Evolutionary conservation across 1,140 invertebrate species (phyloP).

Genomic region (Papilio helenus): DNA sequence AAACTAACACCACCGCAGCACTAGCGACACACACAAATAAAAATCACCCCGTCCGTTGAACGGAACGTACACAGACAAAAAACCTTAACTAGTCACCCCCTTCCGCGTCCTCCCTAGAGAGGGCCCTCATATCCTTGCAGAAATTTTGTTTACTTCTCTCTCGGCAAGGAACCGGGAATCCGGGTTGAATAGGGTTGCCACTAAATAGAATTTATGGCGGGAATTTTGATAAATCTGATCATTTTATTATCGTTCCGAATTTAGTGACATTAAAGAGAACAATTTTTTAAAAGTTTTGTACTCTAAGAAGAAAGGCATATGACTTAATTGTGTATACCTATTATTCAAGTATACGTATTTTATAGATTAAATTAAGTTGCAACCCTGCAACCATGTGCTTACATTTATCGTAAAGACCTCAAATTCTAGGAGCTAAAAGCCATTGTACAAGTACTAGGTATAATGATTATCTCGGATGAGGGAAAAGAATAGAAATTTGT

Average conservation of each 20-base stretch:
- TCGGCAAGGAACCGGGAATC: conserved; percentile 74
- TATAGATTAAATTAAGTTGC: too few species aligned
- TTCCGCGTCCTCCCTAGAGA: conserved; percentile 43
- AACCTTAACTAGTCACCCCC: conserved; percentile 72
- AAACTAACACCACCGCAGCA: conserved; percentile 56
- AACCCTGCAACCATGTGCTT: too few species aligned
- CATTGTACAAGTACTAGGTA: too few species aligned
- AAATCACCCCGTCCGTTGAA: conserved; percentile 53
- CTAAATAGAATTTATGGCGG: background rate
- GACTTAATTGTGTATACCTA: too few species aligned
- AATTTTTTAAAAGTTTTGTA: background rate
- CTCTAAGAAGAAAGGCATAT: too few species aligned
- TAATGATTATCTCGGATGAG: too few species aligned
- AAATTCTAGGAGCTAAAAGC: too few species aligned
- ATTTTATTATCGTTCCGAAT: background rate
- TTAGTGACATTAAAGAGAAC: background rate
- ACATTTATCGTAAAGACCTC: too few species aligned
- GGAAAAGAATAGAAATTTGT: too few species aligned
- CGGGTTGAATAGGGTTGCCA: conserved; percentile 55
- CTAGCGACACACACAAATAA: conserved; percentile 68
- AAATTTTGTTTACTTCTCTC: conserved; percentile 81
- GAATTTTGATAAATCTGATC: background rate
- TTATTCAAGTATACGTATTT: too few species aligned
- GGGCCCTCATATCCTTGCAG: conserved; percentile 78
- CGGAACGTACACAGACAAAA: conserved; percentile 69